phyloP scores from a whole-genome alignment of 2,797 vertebrate species.

The Natrix natrix region DNA sequence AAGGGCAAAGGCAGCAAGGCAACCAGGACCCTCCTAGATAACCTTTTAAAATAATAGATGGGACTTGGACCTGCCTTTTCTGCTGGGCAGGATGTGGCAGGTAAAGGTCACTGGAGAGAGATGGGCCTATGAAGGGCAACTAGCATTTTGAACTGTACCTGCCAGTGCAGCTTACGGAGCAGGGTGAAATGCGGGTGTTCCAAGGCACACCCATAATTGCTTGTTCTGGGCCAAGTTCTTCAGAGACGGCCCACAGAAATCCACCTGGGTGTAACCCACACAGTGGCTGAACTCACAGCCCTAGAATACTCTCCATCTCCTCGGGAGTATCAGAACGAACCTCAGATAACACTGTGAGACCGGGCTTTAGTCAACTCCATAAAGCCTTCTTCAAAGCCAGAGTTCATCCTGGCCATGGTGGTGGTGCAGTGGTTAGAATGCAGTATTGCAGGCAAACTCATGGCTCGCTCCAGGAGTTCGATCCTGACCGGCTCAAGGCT shows the following conservation, averaged over 20 bases:
- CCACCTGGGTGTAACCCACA: not conserved
- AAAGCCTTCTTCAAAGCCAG: not conserved
- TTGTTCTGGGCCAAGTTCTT: not conserved
- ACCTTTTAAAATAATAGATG: not conserved
- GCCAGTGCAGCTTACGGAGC: not conserved
- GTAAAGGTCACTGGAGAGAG: not conserved
- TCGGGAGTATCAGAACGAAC: not conserved
- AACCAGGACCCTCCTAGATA: not conserved
- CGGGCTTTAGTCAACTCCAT: not conserved
- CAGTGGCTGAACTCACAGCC: not conserved
- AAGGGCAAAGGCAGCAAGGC: not conserved
- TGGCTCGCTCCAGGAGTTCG: not conserved
- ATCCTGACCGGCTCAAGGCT: not conserved
- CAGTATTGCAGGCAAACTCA: too few species aligned
- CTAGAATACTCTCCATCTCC: not conserved
- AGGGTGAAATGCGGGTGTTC: not conserved
- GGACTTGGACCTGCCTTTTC: not conserved
- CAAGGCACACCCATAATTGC: not conserved
- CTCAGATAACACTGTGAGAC: not conserved
- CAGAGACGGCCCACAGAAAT: not conserved
- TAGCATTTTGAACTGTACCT: not conserved
- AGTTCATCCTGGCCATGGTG: not conserved
- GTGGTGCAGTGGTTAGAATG: not conserved
- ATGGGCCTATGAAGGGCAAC: not conserved
- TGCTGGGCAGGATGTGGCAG: not conserved